A percentile compares a stretch with the other conserved stretches of the same genome.
Evolutionary conservation across 2,113 vertebrate genomes (phyloP).

Genomic region (Dromaius novaehollandiae): DNA sequence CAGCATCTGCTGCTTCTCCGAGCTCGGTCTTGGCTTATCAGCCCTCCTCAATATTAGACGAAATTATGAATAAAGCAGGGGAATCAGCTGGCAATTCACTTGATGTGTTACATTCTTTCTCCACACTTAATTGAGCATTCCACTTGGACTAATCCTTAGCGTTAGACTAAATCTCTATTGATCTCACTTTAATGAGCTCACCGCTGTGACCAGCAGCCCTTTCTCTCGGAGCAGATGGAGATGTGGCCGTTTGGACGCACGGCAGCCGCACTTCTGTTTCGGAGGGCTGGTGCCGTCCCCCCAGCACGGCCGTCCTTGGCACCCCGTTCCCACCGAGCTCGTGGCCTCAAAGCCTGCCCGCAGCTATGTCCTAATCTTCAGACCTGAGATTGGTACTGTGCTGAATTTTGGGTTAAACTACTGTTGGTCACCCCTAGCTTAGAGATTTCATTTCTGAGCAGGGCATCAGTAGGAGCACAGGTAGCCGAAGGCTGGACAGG

Average conservation of each 20-base stretch:
- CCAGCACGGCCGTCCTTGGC: rapidly evolving
- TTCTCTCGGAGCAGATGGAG: neutral
- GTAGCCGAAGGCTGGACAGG: neutral
- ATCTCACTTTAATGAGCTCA: slow-evolving; percentile 66
- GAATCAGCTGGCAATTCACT: slow-evolving; percentile 51
- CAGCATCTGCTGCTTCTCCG: neutral
- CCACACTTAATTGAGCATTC: slow-evolving; percentile 53
- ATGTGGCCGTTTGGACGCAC: rapidly evolving
- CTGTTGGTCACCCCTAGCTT: neutral
- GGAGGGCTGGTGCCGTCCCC: neutral
- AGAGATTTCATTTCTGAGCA: neutral
- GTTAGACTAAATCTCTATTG: slow-evolving; percentile 64
- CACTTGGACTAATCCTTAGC: slow-evolving; percentile 21
- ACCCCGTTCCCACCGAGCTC: rapidly evolving
- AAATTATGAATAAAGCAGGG: neutral
- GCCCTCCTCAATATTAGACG: neutral
- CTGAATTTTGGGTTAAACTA: neutral
- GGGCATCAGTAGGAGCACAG: neutral
- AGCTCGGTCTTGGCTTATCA: neutral
- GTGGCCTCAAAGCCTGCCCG: neutral
- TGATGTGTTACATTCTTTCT: neutral
- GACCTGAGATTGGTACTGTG: neutral
- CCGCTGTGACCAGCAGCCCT: slow-evolving; percentile 31
- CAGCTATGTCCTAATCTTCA: neutral
- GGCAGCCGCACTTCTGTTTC: neutral